Base-by-base conservation (phyloP, 1,140 invertebrate genomes). In the Bombyx mandarina region DNA sequence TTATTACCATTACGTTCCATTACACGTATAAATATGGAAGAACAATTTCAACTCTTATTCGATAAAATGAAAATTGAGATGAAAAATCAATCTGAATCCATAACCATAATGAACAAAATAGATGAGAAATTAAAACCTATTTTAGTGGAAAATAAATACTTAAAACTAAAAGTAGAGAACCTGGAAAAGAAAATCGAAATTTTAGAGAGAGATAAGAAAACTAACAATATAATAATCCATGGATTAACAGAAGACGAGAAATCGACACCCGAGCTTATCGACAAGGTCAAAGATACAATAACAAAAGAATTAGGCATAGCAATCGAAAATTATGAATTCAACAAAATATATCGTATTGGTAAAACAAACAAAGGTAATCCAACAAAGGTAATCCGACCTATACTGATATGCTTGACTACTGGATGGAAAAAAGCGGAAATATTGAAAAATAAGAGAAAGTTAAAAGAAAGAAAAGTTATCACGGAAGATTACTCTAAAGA, bases 401-500 rank as follows among this genome's bases (percentile, higher is more conserved):
- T 44, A 2, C 45, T 63, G 7, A 4, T 54, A 12, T 44, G 49
- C 8, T 56, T 59, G 5, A n/a, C 46, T 22, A 60, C 44, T 45
- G 49, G 43, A 43, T 62, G 58, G 66, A 68, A 62, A 51, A 65
- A 58, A 18, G 43, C 44, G 9, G 49, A 65, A 56, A 54, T 68
- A 35, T 46, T 62, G 45, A 61, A 61, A 57, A 61, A 56, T 22
- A 68, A 68, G 43, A 65, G 65, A 45, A 58, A 59, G 9, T 12
- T 61, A 8, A 63, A 61, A 54, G 26, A 44, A 60, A 35, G 60
- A 62, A 26, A 56, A 1, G 52, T 57, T 58, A 54, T 61, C 12
- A 48, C 50, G 35, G 63, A 66, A 50, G 61, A 65, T 22, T 65
- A 63, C 45, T 49, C 65, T 7, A 67, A 67, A 45, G 59, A 67